Percentiles rank a stretch among this genome's conserved stretches.
phyloP scores from a whole-genome alignment of 2,888 invertebrate species.

The Automeris io region DNA sequence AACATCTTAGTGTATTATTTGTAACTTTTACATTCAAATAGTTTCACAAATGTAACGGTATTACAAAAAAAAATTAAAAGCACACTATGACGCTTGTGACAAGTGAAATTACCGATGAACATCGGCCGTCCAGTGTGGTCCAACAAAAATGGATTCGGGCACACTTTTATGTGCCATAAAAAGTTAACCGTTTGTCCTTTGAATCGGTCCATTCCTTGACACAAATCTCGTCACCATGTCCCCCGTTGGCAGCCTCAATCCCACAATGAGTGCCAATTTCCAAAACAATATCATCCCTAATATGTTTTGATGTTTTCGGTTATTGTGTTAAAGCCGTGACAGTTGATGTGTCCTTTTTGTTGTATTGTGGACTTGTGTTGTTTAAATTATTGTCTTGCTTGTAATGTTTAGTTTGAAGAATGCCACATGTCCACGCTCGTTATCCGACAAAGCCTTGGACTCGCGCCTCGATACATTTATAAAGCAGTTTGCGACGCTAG shows the following conservation, averaged over 20 bases:
- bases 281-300: conserved; percentile 61
- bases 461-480: neutral
- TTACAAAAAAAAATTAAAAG: neutral
- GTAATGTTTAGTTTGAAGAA: neutral
- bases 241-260: conserved; percentile 57
- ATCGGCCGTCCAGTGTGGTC: conserved; percentile 63
- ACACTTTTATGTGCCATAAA: conserved; percentile 30
- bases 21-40: neutral
- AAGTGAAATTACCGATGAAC: conserved; percentile 70
- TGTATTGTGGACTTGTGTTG: conserved; percentile 44
- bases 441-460: neutral
- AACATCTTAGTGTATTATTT: too few relatives aligned
- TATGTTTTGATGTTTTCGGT: conserved; percentile 72
- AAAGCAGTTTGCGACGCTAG: neutral
- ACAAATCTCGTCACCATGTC: conserved; percentile 20
- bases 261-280: conserved; percentile 60
- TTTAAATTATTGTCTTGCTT: conserved; percentile 3
- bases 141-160: conserved; percentile 14
- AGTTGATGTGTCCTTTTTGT: conserved; percentile 38
- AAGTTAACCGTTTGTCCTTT: conserved; percentile 17
- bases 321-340: conserved; percentile 53
- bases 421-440: neutral
- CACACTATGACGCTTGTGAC: conserved; percentile 17
- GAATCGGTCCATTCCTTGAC: neutral
- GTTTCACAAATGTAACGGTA: neutral